Evolutionary conservation across 2,113 vertebrate genomes (phyloP).

Genomic region (Nothoprocta pentlandii): DNA sequence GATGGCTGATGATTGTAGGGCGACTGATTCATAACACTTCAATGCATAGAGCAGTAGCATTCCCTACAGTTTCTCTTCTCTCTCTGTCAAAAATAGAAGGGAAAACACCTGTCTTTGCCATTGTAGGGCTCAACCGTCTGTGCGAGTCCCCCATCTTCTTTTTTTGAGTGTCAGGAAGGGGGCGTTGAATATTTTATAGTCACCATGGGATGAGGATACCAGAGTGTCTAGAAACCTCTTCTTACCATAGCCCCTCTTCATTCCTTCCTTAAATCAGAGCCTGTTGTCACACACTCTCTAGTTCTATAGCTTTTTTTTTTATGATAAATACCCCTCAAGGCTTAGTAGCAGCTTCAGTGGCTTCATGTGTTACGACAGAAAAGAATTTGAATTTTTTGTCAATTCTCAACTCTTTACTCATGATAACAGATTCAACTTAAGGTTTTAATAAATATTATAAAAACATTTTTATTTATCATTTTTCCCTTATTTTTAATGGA

Average conservation of each 20-base stretch:
- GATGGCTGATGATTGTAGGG: neutral
- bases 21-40: neutral
- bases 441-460: slow-evolving; percentile 18
- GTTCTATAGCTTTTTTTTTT: neutral
- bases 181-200: neutral
- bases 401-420: neutral
- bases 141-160: neutral
- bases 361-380: neutral
- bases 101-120: neutral
- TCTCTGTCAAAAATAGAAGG: neutral
- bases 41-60: neutral
- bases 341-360: neutral
- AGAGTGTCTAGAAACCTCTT: neutral
- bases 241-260: neutral
- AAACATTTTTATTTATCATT: slow-evolving; percentile 34
- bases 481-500: neutral
- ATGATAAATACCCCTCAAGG: neutral
- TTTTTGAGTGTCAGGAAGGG: neutral
- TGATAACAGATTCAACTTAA: neutral
- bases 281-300: neutral
- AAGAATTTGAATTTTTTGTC: neutral
- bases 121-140: neutral
- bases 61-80: neutral
- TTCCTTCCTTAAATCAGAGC: neutral
- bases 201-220: neutral